These are phyloP conservation scores for Apodemus speciosus DNA, from an alignment of 2,113 vertebrate species.

Conservation along the genomic window DNA sequence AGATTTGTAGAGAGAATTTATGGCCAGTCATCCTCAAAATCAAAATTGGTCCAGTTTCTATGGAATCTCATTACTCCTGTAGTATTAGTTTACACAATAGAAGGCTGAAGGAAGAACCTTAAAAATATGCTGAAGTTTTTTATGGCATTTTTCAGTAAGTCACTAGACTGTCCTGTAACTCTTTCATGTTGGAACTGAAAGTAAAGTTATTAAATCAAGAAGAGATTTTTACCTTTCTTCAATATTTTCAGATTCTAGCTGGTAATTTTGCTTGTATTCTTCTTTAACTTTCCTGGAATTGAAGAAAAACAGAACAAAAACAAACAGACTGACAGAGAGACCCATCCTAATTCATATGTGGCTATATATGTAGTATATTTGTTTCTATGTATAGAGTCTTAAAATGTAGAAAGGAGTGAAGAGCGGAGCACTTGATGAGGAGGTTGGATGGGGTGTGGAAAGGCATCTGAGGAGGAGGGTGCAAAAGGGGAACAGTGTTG, in stretches of 20 bases:
- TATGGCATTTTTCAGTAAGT: neutral
- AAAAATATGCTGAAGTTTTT: neutral
- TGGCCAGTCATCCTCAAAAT: neutral
- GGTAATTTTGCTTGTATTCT: neutral
- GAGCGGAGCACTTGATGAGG: neutral
- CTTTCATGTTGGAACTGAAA: neutral
- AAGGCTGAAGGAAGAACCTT: neutral
- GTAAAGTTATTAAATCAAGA: neutral
- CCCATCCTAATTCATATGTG: neutral
- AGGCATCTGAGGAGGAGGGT: neutral
- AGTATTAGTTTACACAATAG: neutral
- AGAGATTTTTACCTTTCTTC: neutral
- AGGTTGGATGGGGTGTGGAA: neutral
- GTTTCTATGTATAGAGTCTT: neutral
- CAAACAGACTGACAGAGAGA: neutral
- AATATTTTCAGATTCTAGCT: neutral
- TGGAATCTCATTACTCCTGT: neutral
- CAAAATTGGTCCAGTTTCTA: neutral
- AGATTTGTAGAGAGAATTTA: neutral
- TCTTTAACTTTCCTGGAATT: neutral
- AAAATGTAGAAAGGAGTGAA: neutral
- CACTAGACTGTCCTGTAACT: neutral
- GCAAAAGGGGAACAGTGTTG: neutral
- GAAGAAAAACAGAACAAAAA: neutral
- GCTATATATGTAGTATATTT: too few relatives aligned